Evolutionary conservation across 1,140 invertebrate species (phyloP).

Genomic region (Lanistes nyassanus): DNA sequence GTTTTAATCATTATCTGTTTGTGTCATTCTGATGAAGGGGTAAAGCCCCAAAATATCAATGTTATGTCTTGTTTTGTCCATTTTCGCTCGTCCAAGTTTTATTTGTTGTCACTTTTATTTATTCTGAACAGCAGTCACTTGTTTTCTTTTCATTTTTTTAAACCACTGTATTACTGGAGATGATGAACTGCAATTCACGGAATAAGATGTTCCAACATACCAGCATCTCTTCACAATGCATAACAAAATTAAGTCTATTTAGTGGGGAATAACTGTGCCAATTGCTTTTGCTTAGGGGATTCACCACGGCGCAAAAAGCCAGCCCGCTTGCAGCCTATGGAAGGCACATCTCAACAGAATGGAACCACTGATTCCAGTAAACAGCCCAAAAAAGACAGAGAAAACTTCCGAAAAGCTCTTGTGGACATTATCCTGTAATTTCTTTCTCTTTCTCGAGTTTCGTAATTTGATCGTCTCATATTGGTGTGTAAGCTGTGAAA

Average conservation of each 20-base stretch:
- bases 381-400: conserved; percentile 77
- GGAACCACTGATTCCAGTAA: conserved; percentile 49
- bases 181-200: too few relatives aligned
- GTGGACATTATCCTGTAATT: conserved; percentile 77
- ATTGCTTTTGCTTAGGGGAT: conserved; percentile 25
- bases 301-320: conserved; percentile 52
- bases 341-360: conserved; percentile 36
- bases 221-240: too few relatives aligned
- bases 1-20: too few relatives aligned
- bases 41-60: too few relatives aligned
- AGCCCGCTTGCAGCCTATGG: conserved; percentile 54
- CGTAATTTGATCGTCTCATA: conserved; percentile 8
- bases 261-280: too few relatives aligned
- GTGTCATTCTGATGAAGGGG: too few relatives aligned
- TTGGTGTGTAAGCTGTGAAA: background rate
- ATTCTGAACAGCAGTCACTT: too few relatives aligned
- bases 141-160: too few relatives aligned
- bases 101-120: background rate
- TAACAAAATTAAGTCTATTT: too few relatives aligned
- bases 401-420: conserved; percentile 83
- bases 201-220: too few relatives aligned
- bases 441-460: background rate
- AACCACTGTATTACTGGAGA: background rate
- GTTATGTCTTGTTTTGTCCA: background rate
- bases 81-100: too few relatives aligned